Base-by-base conservation (phyloP, 2,113 vertebrate genomes). In the Pomatorhinus ruficollis region DNA sequence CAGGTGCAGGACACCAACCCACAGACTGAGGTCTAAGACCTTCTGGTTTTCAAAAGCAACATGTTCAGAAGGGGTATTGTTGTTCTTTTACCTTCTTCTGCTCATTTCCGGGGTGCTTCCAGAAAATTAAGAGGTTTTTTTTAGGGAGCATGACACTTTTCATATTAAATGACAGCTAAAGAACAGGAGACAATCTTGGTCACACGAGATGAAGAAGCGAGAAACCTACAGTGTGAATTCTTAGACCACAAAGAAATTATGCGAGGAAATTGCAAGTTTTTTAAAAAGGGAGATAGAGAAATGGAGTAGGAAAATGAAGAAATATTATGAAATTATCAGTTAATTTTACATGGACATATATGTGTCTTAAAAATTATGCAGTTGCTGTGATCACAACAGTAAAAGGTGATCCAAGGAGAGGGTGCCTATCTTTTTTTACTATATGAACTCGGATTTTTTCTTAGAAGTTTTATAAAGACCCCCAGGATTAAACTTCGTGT, bases 211-310 rank as follows among this genome's bases (percentile, higher is more conserved):
- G 44, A 89, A 54, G 24, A 79, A 56, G 6, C 31, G 11, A 30
- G 16, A 90, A 95, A 69, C 2, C 16, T 39, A 27, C 9, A 78
- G 17, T n/a, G 12, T 63, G 35, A 77, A 50, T 81, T 77, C 12
- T 83, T 75, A 45, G 9, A 6, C 8, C 59, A 57, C 10, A 84
- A 66, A 92, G 4, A 61, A 1, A 33, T 75, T 78, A 64, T 7
- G 78, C 25, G 9, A 84, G 10, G 22, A 77, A 87, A 66, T 8
- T 1, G 1, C 11, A 83, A 35, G 10, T 31, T 72, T 76, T 10
- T 15, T 18, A 63, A 37, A 66, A 33, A 60, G 0, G 6, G 2
- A 40, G 1, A 19, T 4, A 35, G 21, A 68, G 4, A 83, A 72
- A 85, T 2, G 3, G 23, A 66, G 4, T 25, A 50, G 21, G 15